Evolutionary conservation across 2,113 vertebrate genomes (phyloP), one percentile per base, ranked within the genome.

Genomic region (Melanostigma gelatinosum): DNA sequence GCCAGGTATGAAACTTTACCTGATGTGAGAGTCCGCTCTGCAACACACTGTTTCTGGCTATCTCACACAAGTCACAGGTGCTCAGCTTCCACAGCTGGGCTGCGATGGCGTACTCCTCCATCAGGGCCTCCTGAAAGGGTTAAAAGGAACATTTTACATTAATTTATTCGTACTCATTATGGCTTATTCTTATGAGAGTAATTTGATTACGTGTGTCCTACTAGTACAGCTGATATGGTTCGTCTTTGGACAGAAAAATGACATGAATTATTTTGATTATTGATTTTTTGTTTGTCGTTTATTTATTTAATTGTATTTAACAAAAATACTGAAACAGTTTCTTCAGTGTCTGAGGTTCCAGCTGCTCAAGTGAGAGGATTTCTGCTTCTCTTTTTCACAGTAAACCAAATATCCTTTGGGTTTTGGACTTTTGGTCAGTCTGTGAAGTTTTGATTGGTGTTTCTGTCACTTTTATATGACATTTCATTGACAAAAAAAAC

Each of bases 11-110:
- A 8, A 11, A 65, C 5, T 4, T 3, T 93, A 98, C 98, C 97
- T 98, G 95, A 81, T 98, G 96, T 0, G 98, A 99, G 61, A 99
- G 77, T 61, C 97, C 97, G 0, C 98, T 99, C 93, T 99, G 98
- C 29, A 99, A 80, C 4, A 99, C 97, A 0, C 98, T 99, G 93
- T 99, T 99, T 82, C 98, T 94, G 82, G 98, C 98, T 10, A 99
- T 98, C 88, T 99, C 98, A 82, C 98, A 99, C 85, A 97, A 72
- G 77, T 99, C 98, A 50, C 98, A 99, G 0, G 98, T 99, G 88
- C 96, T 99, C 40, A 99, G 95, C 91, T 99, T 99, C 98, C 98
- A 99, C 84, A 99, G 96, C 93, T 99, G 98, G 32, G 96, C 98
- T 16, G 98, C 98, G 20, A 99, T 99, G 54, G 98, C 98, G 0